Conservation (phyloP, 1,140 invertebrate species). For the Olivierus martensii region DNA sequence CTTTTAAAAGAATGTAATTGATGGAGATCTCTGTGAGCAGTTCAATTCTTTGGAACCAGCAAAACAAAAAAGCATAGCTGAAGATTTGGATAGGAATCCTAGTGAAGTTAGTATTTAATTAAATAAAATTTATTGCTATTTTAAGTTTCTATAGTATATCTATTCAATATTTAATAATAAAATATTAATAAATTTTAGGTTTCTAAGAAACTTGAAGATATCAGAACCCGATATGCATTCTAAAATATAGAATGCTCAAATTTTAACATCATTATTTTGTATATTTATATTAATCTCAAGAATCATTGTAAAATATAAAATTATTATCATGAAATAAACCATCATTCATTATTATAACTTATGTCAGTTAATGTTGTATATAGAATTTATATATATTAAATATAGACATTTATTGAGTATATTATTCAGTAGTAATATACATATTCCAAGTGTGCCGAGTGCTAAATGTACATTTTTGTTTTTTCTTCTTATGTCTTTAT, state of each 20-base stretch:
- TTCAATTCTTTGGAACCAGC: slow-evolving; percentile 87
- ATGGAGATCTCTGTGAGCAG: slow-evolving; percentile 98
- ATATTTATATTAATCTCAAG: neutral
- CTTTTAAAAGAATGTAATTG: slow-evolving; percentile 71
- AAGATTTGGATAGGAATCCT: slow-evolving; percentile 83
- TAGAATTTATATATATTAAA: too few species aligned
- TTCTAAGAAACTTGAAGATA: slow-evolving; percentile 39
- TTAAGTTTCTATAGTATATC: neutral
- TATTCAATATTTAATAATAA: neutral
- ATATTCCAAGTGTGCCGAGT: too few species aligned
- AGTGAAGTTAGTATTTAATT: slow-evolving; percentile 56
- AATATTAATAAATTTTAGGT: slow-evolving; percentile 12
- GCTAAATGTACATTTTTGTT: too few species aligned
- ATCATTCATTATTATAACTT: too few species aligned
- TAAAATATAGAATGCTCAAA: slow-evolving; percentile 19
- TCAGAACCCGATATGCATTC: slow-evolving; percentile 38
- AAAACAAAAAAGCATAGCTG: slow-evolving; percentile 90
- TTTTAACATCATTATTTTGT: neutral
- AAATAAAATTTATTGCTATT: neutral
- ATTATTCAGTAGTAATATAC: too few species aligned
- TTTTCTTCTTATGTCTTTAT: too few species aligned
- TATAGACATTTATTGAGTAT: too few species aligned
- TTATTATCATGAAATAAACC: too few species aligned
- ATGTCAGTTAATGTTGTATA: too few species aligned
- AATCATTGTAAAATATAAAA: too few species aligned